Conservation (phyloP, 2,888 invertebrate genomes). For the Lasius platythorax region DNA sequence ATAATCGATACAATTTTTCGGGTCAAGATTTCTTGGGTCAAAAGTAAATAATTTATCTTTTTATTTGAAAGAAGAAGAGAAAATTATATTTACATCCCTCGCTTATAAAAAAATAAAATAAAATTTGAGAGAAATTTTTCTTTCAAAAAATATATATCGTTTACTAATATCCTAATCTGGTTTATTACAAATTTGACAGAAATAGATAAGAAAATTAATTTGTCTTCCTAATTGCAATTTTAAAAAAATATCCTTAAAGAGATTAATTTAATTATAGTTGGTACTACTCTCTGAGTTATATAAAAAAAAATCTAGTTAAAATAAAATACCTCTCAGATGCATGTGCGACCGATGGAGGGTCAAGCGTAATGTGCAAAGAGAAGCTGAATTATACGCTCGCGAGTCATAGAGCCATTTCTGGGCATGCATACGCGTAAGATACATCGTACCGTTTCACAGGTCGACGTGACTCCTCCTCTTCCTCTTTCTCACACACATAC, state of each 20-base stretch:
- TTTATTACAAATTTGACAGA: neutral
- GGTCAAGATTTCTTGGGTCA: neutral
- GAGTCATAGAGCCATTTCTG: conserved; percentile 20
- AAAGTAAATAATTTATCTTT: neutral
- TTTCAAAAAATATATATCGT: neutral
- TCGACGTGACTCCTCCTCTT: conserved; percentile 36
- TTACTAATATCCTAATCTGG: neutral
- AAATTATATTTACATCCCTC: neutral
- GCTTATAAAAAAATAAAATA: neutral
- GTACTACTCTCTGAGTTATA: neutral
- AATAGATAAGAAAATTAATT: neutral
- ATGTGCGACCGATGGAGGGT: conserved; percentile 34
- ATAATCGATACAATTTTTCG: neutral
- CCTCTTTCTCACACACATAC: neutral
- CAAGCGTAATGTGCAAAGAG: conserved; percentile 27
- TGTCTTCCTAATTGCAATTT: neutral
- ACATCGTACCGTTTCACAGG: conserved; percentile 46
- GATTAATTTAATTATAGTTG: neutral
- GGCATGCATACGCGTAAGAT: conserved; percentile 39
- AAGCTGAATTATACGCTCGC: conserved; percentile 22
- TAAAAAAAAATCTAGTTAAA: conserved; percentile 13
- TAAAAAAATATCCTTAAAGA: neutral
- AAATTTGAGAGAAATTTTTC: neutral
- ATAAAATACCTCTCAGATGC: conserved; percentile 20
- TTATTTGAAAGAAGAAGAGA: neutral